phyloP scores from a whole-genome alignment of 2,113 vertebrate genomes.

The Dromiciops gliroides region DNA sequence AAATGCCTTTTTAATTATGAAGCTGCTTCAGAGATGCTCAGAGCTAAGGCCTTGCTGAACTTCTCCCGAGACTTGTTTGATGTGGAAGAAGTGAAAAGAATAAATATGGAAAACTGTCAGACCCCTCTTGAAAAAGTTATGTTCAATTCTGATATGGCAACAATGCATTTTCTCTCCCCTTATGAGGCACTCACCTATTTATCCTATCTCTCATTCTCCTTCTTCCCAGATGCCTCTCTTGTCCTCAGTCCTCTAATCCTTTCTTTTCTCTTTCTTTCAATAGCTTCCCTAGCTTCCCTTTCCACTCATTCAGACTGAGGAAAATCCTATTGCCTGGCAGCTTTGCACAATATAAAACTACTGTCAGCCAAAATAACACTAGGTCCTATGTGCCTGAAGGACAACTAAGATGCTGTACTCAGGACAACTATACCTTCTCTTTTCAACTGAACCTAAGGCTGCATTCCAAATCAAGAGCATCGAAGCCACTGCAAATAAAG shows the following conservation, averaged over 20 bases:
- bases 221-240: background rate
- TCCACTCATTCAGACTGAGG: slow-evolving; percentile 10
- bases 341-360: slow-evolving; percentile 20
- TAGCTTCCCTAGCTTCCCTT: background rate
- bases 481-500: background rate
- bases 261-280: slow-evolving; percentile 42
- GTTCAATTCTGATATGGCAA: background rate
- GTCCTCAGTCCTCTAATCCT: background rate
- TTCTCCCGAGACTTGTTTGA: background rate
- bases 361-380: slow-evolving; percentile 27
- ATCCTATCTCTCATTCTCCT: background rate
- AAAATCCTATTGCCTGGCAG: background rate
- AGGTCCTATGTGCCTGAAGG: background rate
- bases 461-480: slow-evolving; percentile 17
- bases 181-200: background rate
- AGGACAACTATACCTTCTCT: background rate
- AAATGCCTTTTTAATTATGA: background rate
- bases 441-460: background rate
- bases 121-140: slow-evolving; percentile 2
- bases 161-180: background rate
- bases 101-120: background rate
- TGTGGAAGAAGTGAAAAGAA: background rate
- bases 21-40: background rate
- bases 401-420: background rate
- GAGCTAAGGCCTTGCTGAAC: background rate